These are phyloP conservation scores for Epinotia brunnichana DNA, from an alignment of 2,888 invertebrate genomes.

Conservation along the genomic window DNA sequence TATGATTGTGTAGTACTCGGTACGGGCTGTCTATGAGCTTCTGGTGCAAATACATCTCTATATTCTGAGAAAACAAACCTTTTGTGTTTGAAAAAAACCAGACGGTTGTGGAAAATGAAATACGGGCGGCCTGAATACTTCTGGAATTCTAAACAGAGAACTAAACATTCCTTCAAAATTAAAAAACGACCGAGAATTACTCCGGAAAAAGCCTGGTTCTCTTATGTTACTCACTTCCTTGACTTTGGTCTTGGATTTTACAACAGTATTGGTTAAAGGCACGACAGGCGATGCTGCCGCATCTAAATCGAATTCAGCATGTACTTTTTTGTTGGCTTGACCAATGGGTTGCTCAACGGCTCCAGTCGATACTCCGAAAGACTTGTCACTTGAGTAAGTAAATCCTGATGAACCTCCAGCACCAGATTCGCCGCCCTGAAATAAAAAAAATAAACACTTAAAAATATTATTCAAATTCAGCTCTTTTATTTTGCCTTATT, in stretches of 20 bases:
- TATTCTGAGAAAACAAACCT: conserved; percentile 61
- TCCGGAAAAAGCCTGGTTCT: conserved; percentile 45
- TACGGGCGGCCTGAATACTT: conserved; percentile 49
- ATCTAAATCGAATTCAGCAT: conserved; percentile 61
- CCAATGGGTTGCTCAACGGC: conserved; percentile 46
- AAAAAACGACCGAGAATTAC: conserved; percentile 47
- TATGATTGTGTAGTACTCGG: conserved; percentile 23
- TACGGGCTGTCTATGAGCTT: conserved; percentile 59
- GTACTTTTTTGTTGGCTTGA: conserved; percentile 55
- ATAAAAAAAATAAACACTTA: conserved; percentile 27
- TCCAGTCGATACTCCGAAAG: conserved; percentile 55
- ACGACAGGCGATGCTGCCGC: conserved; percentile 60
- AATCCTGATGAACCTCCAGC: conserved; percentile 62
- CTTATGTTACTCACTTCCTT: conserved; percentile 74
- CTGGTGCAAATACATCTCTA: conserved; percentile 52
- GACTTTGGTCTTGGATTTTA: conserved; percentile 50
- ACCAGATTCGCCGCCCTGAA: conserved; percentile 66
- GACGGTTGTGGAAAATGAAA: conserved; percentile 51
- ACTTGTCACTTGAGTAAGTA: conserved; percentile 60
- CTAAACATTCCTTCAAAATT: conserved; percentile 58
- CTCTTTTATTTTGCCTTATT: too few species aligned
- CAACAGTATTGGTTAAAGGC: conserved; percentile 50
- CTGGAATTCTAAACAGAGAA: conserved; percentile 57
- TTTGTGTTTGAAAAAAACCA: conserved; percentile 50
- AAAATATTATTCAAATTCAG: too few species aligned